These are phyloP conservation scores for Diorhabda elongata DNA, from an alignment of 1,140 invertebrate genomes.

Conservation along the genomic window DNA sequence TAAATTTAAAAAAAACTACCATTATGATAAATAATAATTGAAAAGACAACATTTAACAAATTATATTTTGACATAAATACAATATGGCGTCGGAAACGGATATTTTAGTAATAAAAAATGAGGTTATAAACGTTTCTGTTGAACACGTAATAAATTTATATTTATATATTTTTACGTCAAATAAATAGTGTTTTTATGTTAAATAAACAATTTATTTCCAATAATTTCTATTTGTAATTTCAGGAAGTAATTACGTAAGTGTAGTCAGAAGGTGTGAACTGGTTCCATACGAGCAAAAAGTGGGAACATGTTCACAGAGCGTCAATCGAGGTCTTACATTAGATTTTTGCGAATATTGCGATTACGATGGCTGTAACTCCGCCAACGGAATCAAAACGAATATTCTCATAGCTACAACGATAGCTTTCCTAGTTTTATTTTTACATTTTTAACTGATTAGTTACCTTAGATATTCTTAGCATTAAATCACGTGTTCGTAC, in stretches of 20 bases:
- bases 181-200: background rate
- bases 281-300: conserved; percentile 52
- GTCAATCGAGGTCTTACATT: conserved; percentile 50
- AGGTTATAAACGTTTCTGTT: too few species aligned
- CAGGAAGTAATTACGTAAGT: conserved; percentile 26
- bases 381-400: conserved; percentile 30
- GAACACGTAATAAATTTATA: too few species aligned
- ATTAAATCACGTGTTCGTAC: too few species aligned
- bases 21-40: too few species aligned
- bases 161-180: background rate
- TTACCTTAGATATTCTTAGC: too few species aligned
- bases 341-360: conserved; percentile 50
- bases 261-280: conserved; percentile 50
- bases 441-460: conserved; percentile 1
- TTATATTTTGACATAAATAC: too few species aligned
- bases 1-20: too few species aligned
- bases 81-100: too few species aligned
- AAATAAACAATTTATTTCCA: background rate
- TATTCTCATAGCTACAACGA: conserved; percentile 21
- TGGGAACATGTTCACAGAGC: conserved; percentile 51
- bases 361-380: conserved; percentile 42
- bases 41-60: too few species aligned
- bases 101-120: too few species aligned
- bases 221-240: conserved; percentile 11
- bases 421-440: conserved; percentile 24